A percentile compares a stretch with the other conserved stretches of the same genome.
Conservation (phyloP, 2,888 invertebrate genomes). For the Athripsodes cinereus region DNA sequence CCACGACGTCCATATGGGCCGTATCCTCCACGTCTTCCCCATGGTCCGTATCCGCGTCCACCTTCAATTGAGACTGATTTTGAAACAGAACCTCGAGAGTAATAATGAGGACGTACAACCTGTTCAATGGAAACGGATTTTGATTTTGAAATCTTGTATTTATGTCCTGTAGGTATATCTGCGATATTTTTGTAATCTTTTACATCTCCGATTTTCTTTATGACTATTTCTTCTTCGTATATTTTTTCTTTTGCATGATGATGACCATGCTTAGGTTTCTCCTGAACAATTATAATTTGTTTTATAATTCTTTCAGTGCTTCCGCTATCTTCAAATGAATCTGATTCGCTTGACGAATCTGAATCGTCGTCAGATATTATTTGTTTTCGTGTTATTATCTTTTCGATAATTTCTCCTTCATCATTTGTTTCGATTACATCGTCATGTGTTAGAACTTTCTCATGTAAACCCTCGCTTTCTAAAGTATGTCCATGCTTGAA, state of each 20-base stretch:
- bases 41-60: neutral
- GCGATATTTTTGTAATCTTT: neutral
- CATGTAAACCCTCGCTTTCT: slow-evolving; percentile 21
- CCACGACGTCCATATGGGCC: too few species aligned
- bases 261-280: slow-evolving; percentile 24
- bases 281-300: slow-evolving; percentile 25
- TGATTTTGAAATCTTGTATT: neutral
- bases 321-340: slow-evolving; percentile 20
- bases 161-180: neutral
- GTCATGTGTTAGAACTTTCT: slow-evolving; percentile 20
- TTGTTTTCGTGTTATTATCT: slow-evolving; percentile 22
- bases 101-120: neutral
- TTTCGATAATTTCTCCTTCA: slow-evolving; percentile 25
- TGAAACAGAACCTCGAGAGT: neutral
- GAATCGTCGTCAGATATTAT: slow-evolving; percentile 22
- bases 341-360: slow-evolving; percentile 20
- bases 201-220: slow-evolving; percentile 23
- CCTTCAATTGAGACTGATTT: slow-evolving; percentile 5
- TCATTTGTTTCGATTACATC: slow-evolving; percentile 24
- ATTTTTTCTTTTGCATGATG: slow-evolving; percentile 25
- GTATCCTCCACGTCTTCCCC: slow-evolving; percentile 6
- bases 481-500: slow-evolving; percentile 19
- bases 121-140: slow-evolving; percentile 5
- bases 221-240: slow-evolving; percentile 25
- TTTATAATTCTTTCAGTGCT: slow-evolving; percentile 26